Percentiles rank a stretch among this genome's conserved stretches.
Evolutionary conservation across 2,113 vertebrate genomes (phyloP).

Genomic region (Cardinalis cardinalis): DNA sequence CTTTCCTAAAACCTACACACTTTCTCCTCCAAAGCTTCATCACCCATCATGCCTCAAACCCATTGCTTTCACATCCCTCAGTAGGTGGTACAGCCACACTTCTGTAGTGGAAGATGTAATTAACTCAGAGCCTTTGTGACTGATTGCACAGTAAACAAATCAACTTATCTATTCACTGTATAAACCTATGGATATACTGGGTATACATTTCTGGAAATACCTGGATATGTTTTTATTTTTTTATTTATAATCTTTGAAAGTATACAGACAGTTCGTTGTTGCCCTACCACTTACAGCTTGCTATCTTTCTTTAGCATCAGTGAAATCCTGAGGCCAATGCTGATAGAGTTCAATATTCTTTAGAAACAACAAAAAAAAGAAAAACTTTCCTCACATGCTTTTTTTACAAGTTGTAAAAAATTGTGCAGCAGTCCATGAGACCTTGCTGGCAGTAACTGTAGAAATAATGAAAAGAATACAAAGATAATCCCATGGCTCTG

Average conservation of each 20-base stretch:
- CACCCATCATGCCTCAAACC: neutral
- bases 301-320: neutral
- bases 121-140: neutral
- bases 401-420: neutral
- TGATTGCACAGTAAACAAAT: neutral
- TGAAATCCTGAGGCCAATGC: neutral
- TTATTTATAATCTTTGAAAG: neutral
- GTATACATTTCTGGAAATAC: neutral
- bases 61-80: neutral
- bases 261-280: neutral
- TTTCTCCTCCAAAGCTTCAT: neutral
- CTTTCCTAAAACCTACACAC: neutral
- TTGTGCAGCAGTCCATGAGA: neutral
- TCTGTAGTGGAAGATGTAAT: neutral
- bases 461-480: neutral
- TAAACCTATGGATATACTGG: neutral
- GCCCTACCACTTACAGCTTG: neutral
- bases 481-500: neutral
- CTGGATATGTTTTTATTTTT: neutral
- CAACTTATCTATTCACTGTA: neutral
- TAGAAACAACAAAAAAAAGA: neutral
- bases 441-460: neutral
- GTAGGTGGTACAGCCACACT: neutral
- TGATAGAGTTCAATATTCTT: neutral
- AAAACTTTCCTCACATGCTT: accelerated